Evolutionary conservation across 2,113 vertebrate species (phyloP), one percentile per base, ranked within the genome.

Genomic region (Heterocephalus glaber): DNA sequence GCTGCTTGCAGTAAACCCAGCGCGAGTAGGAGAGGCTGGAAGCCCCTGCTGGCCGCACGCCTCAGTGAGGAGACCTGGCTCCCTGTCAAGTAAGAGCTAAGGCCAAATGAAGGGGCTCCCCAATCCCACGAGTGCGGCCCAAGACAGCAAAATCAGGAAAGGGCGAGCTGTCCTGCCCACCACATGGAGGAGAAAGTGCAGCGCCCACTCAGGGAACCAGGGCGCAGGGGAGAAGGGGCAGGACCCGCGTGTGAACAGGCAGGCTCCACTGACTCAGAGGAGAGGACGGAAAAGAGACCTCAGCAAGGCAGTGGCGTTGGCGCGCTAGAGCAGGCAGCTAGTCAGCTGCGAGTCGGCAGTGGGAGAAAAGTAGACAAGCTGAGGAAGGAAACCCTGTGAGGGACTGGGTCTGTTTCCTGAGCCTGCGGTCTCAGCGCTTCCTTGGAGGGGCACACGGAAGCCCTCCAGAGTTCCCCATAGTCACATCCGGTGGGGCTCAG

Each of bases 1-100:
- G 17, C 22, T 30, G 33, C 30, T 49, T 56, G 35, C 7, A 89
- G 14, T 28, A 82, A 68, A 14, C 7, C 14, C 16, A n/a, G 0
- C 24, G 17, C 28, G 56, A 49, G 9, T 1, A 0, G 35, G 9
- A 33, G 52, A 77, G 7, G n/a, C 7, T 6, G 13, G 24, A 26
- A 30, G n/a, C 0, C 7, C 54, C 38, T 22, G 9, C 7, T 7
- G 26, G 20, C 19, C 14, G 4, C 4, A 7, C 3, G 8, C n/a
- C 19, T 20, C 28, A 38, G 16, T 13, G 11, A 88, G 22, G 61
- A 83, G 17, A 44, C 22, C 28, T 12, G 19, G 52, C 7, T 83
- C 8, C 41, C 52, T 10, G 16, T 72, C 30, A 16, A 30, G 0
- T 4, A 26, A 84, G 65, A 63, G 8, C 28, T 24, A 47, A 87